Evolutionary conservation across 2,113 vertebrate genomes (phyloP).

Genomic region (Paradoxurus hermaphroditus): DNA sequence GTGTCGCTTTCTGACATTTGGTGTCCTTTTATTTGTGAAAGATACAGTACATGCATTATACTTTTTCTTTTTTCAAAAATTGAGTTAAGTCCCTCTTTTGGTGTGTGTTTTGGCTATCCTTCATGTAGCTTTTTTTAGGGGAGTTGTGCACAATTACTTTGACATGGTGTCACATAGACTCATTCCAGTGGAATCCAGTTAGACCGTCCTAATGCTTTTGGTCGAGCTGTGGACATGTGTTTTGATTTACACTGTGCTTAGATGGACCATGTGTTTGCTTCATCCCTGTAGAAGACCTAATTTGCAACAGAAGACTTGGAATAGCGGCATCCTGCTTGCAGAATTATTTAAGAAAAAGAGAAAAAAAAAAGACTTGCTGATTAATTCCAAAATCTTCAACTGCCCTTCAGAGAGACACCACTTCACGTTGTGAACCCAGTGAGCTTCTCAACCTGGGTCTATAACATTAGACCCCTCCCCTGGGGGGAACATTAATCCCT

Average conservation of each 20-base stretch:
- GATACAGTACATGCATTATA: not conserved
- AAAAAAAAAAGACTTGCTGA: not conserved
- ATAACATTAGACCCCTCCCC: not conserved
- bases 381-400: not conserved
- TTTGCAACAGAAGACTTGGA: conserved; percentile 15
- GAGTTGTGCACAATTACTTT: not conserved
- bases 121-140: not conserved
- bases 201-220: conserved; percentile 34
- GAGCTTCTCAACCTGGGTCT: not conserved
- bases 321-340: not conserved
- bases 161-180: not conserved
- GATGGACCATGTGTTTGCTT: not conserved
- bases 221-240: conserved; percentile 61
- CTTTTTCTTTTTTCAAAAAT: not conserved
- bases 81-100: not conserved
- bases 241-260: conserved; percentile 33
- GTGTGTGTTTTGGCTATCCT: not conserved
- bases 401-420: not conserved
- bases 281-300: conserved; percentile 28
- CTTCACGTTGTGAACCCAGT: not conserved
- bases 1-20: not conserved
- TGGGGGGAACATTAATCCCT: not conserved
- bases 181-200: conserved; percentile 38
- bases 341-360: not conserved
- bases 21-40: not conserved